phyloP scores from a whole-genome alignment of 2,113 vertebrate species.

The Natator depressus region DNA sequence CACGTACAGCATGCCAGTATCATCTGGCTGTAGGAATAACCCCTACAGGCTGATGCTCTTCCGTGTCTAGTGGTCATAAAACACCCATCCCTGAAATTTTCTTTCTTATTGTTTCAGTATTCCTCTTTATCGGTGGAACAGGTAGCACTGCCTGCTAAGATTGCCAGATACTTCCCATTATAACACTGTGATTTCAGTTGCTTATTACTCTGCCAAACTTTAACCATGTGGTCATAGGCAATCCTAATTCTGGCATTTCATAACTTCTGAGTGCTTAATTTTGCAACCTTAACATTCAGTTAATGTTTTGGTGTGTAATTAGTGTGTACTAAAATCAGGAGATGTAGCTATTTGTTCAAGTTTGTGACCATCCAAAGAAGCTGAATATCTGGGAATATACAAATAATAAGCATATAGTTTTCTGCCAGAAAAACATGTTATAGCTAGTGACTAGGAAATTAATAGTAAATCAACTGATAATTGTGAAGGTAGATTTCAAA shows the following conservation, averaged over 20 bases:
- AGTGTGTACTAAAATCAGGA: neutral
- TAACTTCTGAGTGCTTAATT: neutral
- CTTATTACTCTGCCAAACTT: too few relatives aligned
- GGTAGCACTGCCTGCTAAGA: neutral
- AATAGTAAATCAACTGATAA: neutral
- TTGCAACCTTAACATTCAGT: neutral
- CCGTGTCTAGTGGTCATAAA: neutral
- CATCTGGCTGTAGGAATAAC: neutral
- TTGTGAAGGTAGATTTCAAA: neutral
- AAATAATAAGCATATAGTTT: neutral
- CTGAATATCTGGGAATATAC: neutral
- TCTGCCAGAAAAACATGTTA: neutral
- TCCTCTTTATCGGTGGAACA: neutral
- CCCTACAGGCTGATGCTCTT: neutral
- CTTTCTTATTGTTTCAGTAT: neutral
- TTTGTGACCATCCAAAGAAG: neutral
- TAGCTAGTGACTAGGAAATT: neutral
- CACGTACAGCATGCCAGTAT: neutral
- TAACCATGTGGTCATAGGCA: too few relatives aligned
- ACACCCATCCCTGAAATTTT: neutral
- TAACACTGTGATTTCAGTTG: neutral
- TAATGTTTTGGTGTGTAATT: rapidly evolving
- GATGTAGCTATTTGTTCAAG: neutral
- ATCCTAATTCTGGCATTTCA: too few relatives aligned
- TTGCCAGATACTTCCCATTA: neutral